Percentiles rank a stretch among this genome's conserved stretches.
Evolutionary conservation across 2,113 vertebrate species (phyloP).

Genomic region (Syngnathus scovelli): DNA sequence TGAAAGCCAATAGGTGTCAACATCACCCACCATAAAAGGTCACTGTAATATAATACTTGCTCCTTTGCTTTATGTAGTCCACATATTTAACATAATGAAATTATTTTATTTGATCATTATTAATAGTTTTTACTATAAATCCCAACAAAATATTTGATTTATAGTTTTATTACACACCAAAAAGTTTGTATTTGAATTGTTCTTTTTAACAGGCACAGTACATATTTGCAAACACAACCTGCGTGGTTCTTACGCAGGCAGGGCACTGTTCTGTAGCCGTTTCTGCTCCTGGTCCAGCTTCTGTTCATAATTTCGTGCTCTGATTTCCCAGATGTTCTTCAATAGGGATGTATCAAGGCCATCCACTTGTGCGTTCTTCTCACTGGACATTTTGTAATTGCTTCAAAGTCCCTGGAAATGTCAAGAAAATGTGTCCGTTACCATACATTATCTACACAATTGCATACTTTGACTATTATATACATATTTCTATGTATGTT

Average conservation of each 20-base stretch:
- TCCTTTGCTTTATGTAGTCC: too few relatives aligned
- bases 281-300: conserved; percentile 28
- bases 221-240: too few relatives aligned
- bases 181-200: background rate
- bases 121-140: too few relatives aligned
- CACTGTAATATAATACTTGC: too few relatives aligned
- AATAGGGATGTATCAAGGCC: conserved; percentile 42
- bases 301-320: conserved; percentile 12
- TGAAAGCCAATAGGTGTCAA: too few relatives aligned
- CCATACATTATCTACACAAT: background rate
- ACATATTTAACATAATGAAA: background rate
- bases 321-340: conserved; percentile 52
- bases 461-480: too few relatives aligned
- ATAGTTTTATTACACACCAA: background rate
- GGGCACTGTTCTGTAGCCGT: conserved; percentile 29
- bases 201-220: background rate
- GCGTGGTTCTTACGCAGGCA: conserved; percentile 24
- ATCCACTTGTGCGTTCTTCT: conserved; percentile 26
- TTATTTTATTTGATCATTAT: too few relatives aligned
- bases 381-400: conserved; percentile 30
- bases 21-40: too few relatives aligned
- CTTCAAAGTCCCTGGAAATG: conserved; percentile 9
- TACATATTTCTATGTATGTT: background rate
- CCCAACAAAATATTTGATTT: too few relatives aligned
- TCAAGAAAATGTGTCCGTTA: background rate